phyloP scores from a whole-genome alignment of 2,113 vertebrate genomes.

The Merops nubicus region DNA sequence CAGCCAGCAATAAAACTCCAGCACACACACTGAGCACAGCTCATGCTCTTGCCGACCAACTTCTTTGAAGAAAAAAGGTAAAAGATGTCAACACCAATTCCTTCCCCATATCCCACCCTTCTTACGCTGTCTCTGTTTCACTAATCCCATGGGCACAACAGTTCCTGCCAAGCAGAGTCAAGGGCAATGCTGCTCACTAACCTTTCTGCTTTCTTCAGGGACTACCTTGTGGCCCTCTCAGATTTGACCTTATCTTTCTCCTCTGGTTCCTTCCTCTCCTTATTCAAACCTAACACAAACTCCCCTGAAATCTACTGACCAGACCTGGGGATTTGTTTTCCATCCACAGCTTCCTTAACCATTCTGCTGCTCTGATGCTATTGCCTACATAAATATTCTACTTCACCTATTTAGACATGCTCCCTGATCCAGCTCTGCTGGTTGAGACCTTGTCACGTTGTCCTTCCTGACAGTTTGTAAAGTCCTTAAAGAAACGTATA shows the following conservation, averaged over 20 bases:
- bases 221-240: not conserved
- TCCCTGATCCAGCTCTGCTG: not conserved
- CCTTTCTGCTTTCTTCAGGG: not conserved
- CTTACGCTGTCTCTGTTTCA: not conserved
- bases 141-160: not conserved
- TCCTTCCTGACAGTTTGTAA: not conserved
- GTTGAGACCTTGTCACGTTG: not conserved
- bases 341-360: not conserved
- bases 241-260: not conserved
- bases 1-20: not conserved
- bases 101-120: not conserved
- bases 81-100: not conserved
- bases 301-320: not conserved
- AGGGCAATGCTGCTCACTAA: not conserved
- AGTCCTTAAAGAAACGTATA: not conserved
- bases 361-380: not conserved
- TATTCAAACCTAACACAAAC: not conserved
- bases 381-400: not conserved
- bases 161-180: not conserved
- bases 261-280: not conserved
- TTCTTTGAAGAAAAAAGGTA: not conserved
- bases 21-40: not conserved
- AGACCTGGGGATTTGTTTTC: not conserved
- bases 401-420: not conserved
- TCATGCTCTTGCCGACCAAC: not conserved